These are phyloP conservation scores for Lapara coniferarum DNA, from an alignment of 2,888 invertebrate species.

Conservation along the genomic window DNA sequence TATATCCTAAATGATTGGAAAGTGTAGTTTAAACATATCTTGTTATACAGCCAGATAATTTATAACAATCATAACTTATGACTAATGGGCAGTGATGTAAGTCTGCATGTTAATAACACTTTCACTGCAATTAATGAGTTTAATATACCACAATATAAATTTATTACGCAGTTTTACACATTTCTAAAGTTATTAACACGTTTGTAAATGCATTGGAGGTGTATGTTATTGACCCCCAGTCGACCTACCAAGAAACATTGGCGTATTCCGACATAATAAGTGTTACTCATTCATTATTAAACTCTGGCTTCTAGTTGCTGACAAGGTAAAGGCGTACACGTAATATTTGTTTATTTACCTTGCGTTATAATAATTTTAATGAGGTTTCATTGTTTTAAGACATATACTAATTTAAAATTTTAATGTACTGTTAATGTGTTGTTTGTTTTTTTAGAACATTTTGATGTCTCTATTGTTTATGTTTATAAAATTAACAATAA, in stretches of 20 bases:
- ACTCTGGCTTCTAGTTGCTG: constrained; percentile 19
- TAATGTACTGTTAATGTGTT: too few species aligned
- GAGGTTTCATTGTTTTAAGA: neutral
- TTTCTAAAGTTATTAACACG: constrained; percentile 1
- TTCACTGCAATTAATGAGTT: constrained; percentile 16
- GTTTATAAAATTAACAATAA: too few species aligned
- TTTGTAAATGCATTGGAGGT: constrained; percentile 27
- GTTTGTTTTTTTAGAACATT: too few species aligned
- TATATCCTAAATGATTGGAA: too few species aligned
- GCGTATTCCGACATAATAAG: constrained; percentile 54
- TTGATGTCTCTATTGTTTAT: too few species aligned
- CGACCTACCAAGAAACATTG: constrained; percentile 53
- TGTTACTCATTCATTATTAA: constrained; percentile 30
- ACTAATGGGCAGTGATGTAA: neutral
- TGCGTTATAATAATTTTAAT: neutral
- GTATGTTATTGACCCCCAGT: constrained; percentile 33
- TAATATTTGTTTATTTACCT: neutral
- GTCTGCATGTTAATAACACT: neutral
- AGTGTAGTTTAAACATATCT: neutral
- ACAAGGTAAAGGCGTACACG: neutral
- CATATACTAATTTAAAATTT: neutral
- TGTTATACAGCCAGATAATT: neutral
- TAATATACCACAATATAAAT: neutral
- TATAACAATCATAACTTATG: too few species aligned
- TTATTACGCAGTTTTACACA: neutral